These are phyloP conservation scores for Nothobranchius furzeri DNA, from an alignment of 2,113 vertebrate species.

Conservation along the genomic window DNA sequence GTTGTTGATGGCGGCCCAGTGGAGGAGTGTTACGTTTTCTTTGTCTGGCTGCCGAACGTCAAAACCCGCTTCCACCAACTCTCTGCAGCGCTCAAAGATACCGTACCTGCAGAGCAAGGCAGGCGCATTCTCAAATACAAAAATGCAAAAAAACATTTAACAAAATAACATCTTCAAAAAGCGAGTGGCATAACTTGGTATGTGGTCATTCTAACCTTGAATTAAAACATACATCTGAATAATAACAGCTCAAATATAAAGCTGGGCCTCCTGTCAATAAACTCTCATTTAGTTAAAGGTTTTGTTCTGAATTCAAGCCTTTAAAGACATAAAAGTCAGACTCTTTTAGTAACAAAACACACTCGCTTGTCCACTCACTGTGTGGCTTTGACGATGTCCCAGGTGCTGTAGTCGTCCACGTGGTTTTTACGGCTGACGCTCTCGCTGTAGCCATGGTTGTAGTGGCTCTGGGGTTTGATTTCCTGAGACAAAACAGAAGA, in stretches of 20 bases:
- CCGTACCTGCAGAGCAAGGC: conserved; percentile 84
- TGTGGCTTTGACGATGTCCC: conserved; percentile 99
- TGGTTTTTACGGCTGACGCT: conserved; percentile 91
- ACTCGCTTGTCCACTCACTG: conserved; percentile 84
- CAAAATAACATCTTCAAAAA: neutral
- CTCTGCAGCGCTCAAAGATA: conserved; percentile 95
- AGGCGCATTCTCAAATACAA: neutral
- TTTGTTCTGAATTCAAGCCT: no score
- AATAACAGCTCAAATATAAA: no score
- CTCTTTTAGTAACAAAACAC: neutral
- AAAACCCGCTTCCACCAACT: conserved; percentile 97
- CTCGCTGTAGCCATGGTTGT: conserved; percentile 95
- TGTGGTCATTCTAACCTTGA: no score
- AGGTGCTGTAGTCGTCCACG: conserved; percentile 97
- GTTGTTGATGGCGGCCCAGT: conserved; percentile 99
- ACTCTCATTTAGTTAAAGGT: no score
- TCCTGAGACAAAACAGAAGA: conserved; percentile 77
- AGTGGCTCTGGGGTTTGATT: conserved; percentile 95
- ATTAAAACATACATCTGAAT: no score
- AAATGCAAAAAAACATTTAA: neutral
- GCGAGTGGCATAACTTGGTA: neutral
- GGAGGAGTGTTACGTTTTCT: conserved; percentile 97
- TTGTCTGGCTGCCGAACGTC: conserved; percentile 98
- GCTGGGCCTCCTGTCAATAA: no score
- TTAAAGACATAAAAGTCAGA: no score